These are phyloP conservation scores for Leptinotarsa lineolata DNA, from an alignment of 1,140 invertebrate species.

Conservation along the genomic window DNA sequence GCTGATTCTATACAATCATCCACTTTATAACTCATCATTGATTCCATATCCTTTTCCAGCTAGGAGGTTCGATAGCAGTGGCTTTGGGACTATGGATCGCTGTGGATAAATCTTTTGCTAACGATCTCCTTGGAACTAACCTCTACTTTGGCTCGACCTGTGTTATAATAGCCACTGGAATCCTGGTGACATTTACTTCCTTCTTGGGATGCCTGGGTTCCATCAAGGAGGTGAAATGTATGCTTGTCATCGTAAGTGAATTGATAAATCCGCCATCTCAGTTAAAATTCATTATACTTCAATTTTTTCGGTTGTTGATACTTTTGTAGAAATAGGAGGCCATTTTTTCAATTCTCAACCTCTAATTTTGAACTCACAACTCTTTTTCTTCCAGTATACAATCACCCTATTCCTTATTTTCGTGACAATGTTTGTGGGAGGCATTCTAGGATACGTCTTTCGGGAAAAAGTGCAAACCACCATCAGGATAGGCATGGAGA, in stretches of 20 bases:
- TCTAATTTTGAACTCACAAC: too few relatives aligned
- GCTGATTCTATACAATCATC: too few relatives aligned
- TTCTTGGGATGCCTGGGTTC: slow-evolving; percentile 87
- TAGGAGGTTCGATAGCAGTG: slow-evolving; percentile 77
- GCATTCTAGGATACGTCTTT: slow-evolving; percentile 87
- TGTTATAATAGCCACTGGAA: slow-evolving; percentile 78
- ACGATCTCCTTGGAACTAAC: slow-evolving; percentile 79
- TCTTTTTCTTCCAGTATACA: slow-evolving; percentile 74
- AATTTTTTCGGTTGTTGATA: too few relatives aligned
- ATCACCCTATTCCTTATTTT: slow-evolving; percentile 84
- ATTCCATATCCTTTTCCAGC: slow-evolving; percentile 58
- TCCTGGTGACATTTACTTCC: slow-evolving; percentile 75
- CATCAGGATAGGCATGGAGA: slow-evolving; percentile 77
- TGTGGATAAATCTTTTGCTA: slow-evolving; percentile 80
- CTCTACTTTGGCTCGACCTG: slow-evolving; percentile 81
- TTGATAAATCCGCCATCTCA: background rate
- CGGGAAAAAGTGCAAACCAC: slow-evolving; percentile 74
- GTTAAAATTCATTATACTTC: too few relatives aligned
- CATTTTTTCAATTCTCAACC: too few relatives aligned
- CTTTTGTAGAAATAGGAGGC: too few relatives aligned
- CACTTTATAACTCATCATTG: too few relatives aligned
- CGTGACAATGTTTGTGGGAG: slow-evolving; percentile 84
- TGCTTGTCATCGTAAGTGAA: slow-evolving; percentile 77
- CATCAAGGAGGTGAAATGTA: slow-evolving; percentile 84
- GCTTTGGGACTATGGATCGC: slow-evolving; percentile 81